Conservation (phyloP, 2,113 vertebrate species). For the Lucifuga dentata region DNA sequence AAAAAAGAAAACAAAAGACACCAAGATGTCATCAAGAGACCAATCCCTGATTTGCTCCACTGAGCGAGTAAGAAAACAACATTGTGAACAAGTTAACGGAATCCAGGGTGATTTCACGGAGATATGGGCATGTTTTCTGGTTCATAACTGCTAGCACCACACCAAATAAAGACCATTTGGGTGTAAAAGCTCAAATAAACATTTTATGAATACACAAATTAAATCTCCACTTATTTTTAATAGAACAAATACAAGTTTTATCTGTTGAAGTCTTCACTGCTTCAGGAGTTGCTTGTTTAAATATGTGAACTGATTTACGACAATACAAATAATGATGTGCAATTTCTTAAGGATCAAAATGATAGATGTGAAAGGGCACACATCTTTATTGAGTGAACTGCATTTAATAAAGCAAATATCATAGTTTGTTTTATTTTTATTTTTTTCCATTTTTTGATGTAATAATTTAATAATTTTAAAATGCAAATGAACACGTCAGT, state of each 20-base stretch:
- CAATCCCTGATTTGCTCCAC: constrained; percentile 51
- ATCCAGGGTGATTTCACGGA: constrained; percentile 63
- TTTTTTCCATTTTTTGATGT: no score
- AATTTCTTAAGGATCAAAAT: neutral
- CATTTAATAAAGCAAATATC: neutral
- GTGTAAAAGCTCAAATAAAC: constrained; percentile 59
- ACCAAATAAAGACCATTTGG: constrained; percentile 56
- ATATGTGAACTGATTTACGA: neutral
- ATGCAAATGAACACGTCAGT: constrained; percentile 4
- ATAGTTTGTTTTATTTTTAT: neutral
- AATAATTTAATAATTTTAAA: neutral
- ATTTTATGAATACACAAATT: constrained; percentile 55
- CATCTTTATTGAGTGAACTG: constrained; percentile 12
- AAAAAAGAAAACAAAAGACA: constrained; percentile 11
- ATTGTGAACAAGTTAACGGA: constrained; percentile 42
- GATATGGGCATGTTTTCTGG: constrained; percentile 64
- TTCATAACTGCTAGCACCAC: constrained; percentile 46
- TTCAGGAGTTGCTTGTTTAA: constrained; percentile 1
- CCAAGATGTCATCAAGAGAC: constrained; percentile 46
- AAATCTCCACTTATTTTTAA: constrained; percentile 53
- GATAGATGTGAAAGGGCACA: neutral
- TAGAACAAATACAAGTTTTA: constrained; percentile 31
- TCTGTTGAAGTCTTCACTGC: constrained; percentile 27
- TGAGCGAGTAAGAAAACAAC: constrained; percentile 25
- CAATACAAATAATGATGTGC: constrained; percentile 1